Evolutionary conservation across 2,113 vertebrate species (phyloP).

Genomic region (Pyxicephalus adspersus): DNA sequence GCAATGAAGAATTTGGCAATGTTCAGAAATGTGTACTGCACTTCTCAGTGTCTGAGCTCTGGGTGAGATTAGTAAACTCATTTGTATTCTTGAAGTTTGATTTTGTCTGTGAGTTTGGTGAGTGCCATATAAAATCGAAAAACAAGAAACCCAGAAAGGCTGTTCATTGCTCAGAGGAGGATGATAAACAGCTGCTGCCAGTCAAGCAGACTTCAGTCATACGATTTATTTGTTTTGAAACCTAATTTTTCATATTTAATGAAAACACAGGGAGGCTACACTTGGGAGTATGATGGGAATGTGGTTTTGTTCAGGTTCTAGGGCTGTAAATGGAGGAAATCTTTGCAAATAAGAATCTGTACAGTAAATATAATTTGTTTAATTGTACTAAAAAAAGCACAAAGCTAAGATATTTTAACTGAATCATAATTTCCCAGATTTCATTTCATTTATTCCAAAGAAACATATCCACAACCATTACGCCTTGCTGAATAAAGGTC

Average conservation of each 20-base stretch:
- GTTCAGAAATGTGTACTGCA: too few relatives aligned
- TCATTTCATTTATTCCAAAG: too few relatives aligned
- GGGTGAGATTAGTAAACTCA: too few relatives aligned
- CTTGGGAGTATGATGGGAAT: background rate
- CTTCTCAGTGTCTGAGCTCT: too few relatives aligned
- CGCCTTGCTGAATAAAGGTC: too few relatives aligned
- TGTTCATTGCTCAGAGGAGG: conserved; percentile 9
- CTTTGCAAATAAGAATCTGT: too few relatives aligned
- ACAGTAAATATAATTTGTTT: too few relatives aligned
- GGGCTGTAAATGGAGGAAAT: background rate
- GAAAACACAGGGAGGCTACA: conserved; percentile 21
- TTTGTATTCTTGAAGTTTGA: background rate
- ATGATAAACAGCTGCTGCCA: conserved; percentile 22
- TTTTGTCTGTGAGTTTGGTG: background rate
- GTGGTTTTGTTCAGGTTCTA: background rate
- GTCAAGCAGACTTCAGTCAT: background rate
- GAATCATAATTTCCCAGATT: too few relatives aligned
- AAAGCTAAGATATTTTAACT: too few relatives aligned
- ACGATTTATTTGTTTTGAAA: conserved; percentile 18
- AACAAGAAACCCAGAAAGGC: background rate
- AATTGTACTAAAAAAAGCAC: too few relatives aligned
- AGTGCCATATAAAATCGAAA: background rate
- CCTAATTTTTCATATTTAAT: conserved; percentile 23
- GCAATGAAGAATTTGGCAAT: too few relatives aligned
- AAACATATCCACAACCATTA: too few relatives aligned